Evolutionary conservation across 1,140 invertebrate genomes (phyloP), one percentile per base, ranked within the genome.

Genomic region (Halictus rubicundus): DNA sequence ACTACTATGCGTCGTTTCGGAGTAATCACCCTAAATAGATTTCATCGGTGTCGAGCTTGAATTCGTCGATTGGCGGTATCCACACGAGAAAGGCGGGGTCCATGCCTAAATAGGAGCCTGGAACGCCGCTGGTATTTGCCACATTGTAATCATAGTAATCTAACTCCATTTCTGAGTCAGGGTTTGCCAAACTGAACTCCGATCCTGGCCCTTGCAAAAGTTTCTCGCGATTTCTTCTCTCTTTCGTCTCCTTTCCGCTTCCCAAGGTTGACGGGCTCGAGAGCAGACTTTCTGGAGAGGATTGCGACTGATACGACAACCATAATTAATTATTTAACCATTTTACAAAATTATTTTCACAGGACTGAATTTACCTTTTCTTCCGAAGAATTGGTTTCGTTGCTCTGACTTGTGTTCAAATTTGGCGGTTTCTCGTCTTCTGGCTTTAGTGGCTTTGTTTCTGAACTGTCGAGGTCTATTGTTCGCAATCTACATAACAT

Each of bases 141-240:
- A 98, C 96, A 91, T 97, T 96, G 85, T 98, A 98, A 90, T 98
- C 97, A 87, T 98, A 98, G 88, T 98, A 98, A 88, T 98, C 97
- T 57, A 97, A 93, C 90, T 98, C 97, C 72, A 97, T 93, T 87
- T 97, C 97, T 7, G 94, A 94, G 59, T 96, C 96, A 60, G 94
- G 94, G 32, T 94, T 96, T 0, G 94, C 94, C n/a, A 97, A 91
- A 63, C 96, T 97, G 79, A 97, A 95, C 85, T 97, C 96, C 0
- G 97, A 97, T 2, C 95, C 95, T 0, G 95, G 95, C 3, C 95
- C 94, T 39, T 94, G 93, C 14, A 97, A 90, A 8, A 97, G 91
- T 71, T 95, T 94, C 76, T 96, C 95, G 1, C 96, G 94, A 90
- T 97, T 97, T 82, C 95, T 93, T 66, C 95, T 95, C 77, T 97